Evolutionary conservation across 2,888 invertebrate genomes (phyloP).

Genomic region (Lasioglossum figueresi): DNA sequence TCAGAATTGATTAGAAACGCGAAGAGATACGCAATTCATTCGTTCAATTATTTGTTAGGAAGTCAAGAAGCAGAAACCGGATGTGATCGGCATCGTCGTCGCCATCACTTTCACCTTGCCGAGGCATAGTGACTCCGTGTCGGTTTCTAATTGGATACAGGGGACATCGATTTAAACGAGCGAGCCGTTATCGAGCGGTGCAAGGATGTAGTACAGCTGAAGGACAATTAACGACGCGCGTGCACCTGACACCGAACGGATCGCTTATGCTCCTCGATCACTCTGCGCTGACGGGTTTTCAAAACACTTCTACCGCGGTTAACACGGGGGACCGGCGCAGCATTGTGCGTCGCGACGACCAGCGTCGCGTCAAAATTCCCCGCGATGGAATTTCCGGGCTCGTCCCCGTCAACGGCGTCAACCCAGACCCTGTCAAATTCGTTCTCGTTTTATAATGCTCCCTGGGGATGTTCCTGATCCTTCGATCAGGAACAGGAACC

Average conservation of each 20-base stretch:
- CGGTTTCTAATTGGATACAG: slow-evolving; percentile 38
- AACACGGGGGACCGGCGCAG: background rate
- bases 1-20: no score
- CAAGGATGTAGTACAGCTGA: slow-evolving; percentile 36
- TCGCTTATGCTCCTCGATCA: slow-evolving; percentile 61
- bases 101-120: background rate
- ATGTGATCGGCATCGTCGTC: background rate
- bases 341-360: slow-evolving; percentile 30
- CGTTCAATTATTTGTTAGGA: no score
- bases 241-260: slow-evolving; percentile 48
- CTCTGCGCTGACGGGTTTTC: slow-evolving; percentile 50
- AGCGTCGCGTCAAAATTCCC: slow-evolving; percentile 25
- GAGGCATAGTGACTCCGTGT: background rate
- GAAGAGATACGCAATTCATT: no score
- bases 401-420: background rate
- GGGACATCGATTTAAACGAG: slow-evolving; percentile 45
- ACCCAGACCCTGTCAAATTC: background rate
- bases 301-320: slow-evolving; percentile 31
- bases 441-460: background rate
- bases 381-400: slow-evolving; percentile 17
- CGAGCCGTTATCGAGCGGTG: slow-evolving; percentile 25
- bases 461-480: background rate
- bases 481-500: background rate
- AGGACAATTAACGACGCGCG: slow-evolving; percentile 60
- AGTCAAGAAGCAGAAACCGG: background rate